Conservation (phyloP, 2,113 vertebrate species). For the Mustela nigripes region DNA sequence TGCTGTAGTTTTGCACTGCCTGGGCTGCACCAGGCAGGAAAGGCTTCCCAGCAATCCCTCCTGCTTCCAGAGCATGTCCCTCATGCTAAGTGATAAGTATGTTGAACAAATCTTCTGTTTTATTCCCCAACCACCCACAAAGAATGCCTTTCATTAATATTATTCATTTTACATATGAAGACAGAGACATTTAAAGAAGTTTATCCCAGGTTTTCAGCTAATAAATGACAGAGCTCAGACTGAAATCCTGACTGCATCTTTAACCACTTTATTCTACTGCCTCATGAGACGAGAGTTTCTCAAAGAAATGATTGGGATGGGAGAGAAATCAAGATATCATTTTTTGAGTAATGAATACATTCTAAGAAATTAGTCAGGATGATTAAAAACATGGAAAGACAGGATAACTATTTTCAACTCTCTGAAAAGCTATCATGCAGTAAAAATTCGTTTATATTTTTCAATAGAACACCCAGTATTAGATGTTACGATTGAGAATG, state of each 20-base stretch:
- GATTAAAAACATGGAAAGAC: slow-evolving; percentile 1
- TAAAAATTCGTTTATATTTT: neutral
- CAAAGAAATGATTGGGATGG: neutral
- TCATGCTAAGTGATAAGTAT: rapidly evolving
- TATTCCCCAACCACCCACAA: rapidly evolving
- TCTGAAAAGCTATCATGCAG: neutral
- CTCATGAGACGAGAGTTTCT: neutral
- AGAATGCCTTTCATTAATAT: neutral
- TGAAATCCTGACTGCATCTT: neutral
- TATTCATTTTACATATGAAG: neutral
- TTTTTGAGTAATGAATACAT: neutral
- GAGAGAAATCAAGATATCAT: neutral
- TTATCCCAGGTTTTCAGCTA: neutral
- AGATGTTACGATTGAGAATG: neutral
- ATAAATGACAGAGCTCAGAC: neutral
- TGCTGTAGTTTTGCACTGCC: neutral
- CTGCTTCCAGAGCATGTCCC: rapidly evolving
- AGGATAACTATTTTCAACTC: neutral
- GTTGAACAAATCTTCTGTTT: neutral
- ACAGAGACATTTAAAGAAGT: neutral
- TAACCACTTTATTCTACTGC: neutral
- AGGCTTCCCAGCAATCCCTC: neutral
- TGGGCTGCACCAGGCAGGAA: neutral
- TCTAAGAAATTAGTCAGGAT: neutral
- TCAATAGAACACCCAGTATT: neutral